These are phyloP conservation scores for Turritopsis rubra DNA, from an alignment of 30 jellyfish, hydroid and myxozoan species.

Conservation along the genomic window DNA sequence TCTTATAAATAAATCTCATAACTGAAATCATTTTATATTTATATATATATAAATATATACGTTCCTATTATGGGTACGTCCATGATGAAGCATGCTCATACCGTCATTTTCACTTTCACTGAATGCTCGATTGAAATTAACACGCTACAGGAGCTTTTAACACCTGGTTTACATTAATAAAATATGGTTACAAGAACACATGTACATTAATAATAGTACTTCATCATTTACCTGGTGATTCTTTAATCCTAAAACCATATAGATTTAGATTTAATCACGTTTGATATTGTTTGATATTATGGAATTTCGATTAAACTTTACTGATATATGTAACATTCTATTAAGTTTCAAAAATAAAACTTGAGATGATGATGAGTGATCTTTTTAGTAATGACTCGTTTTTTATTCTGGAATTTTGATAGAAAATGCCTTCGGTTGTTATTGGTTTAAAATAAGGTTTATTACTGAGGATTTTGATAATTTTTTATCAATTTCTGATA, in stretches of 20 bases:
- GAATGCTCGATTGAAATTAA: not conserved
- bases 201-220: not conserved
- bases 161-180: not conserved
- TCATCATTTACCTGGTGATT: not conserved
- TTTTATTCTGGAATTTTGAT: not conserved
- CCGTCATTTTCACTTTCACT: not conserved
- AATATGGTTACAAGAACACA: not conserved
- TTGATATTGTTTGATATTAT: too few species aligned
- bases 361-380: not conserved
- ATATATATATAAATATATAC: not conserved
- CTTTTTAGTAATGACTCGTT: not conserved
- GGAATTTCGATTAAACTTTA: too few species aligned
- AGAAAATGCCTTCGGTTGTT: not conserved
- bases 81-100: not conserved
- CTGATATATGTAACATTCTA: too few species aligned
- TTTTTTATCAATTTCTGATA: not conserved
- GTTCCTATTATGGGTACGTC: not conserved
- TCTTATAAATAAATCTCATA: not conserved
- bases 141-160: not conserved
- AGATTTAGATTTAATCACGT: not conserved
- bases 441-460: not conserved
- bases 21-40: not conserved
- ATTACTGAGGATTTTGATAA: not conserved
- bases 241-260: not conserved
- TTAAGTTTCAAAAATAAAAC: not conserved